These are phyloP conservation scores for Camelus bactrianus DNA, from an alignment of 2,113 vertebrate species.

Conservation along the genomic window DNA sequence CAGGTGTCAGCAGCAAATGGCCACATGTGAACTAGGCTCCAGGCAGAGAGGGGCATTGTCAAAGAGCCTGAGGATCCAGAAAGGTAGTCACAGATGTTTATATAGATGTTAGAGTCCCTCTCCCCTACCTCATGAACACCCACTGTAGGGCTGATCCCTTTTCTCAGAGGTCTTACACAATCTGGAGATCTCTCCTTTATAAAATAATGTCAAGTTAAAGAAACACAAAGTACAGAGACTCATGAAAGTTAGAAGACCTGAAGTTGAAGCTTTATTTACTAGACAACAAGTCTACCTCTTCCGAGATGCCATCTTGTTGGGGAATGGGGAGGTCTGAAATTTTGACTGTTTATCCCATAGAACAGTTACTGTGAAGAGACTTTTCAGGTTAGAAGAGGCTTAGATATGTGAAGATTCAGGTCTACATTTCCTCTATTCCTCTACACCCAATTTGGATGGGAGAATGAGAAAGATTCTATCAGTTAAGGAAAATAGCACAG, in stretches of 20 bases:
- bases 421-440: neutral
- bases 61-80: neutral
- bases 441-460: neutral
- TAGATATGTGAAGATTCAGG: neutral
- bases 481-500: neutral
- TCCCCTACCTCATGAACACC: neutral
- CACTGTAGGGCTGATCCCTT: neutral
- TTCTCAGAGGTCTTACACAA: neutral
- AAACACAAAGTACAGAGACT: neutral
- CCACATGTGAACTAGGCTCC: neutral
- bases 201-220: neutral
- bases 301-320: neutral
- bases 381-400: neutral
- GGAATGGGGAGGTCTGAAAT: neutral
- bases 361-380: neutral
- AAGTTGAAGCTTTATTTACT: constrained; percentile 25
- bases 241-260: neutral
- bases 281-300: neutral
- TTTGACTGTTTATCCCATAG: neutral
- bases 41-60: neutral
- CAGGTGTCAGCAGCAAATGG: neutral
- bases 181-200: neutral
- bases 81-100: neutral
- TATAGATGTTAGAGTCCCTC: neutral
- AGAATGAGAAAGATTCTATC: neutral